Percentiles rank a stretch among this genome's conserved stretches.
Evolutionary conservation across 2,888 invertebrate species (phyloP).

Genomic region (Melikaiella ostensackeni): DNA sequence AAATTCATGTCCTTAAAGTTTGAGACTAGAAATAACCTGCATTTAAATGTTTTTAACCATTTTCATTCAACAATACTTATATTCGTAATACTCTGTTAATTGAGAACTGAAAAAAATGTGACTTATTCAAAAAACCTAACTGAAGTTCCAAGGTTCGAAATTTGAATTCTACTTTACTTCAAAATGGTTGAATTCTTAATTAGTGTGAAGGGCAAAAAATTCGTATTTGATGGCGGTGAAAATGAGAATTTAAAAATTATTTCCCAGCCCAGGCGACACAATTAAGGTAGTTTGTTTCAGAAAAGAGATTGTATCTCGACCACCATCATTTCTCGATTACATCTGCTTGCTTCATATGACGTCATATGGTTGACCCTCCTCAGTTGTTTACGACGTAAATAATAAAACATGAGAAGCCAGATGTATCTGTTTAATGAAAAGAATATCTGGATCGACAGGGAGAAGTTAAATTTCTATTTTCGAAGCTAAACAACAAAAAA

Average conservation of each 20-base stretch:
- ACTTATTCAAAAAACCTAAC: no score
- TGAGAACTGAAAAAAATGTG: no score
- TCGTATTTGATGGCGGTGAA: background rate
- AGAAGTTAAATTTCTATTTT: background rate
- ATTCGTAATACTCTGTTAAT: no score
- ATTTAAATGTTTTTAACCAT: no score
- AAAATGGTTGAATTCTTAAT: background rate
- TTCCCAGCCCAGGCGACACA: background rate
- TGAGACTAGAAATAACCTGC: no score
- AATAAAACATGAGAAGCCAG: constrained; percentile 11
- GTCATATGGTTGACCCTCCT: constrained; percentile 36
- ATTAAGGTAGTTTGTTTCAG: constrained; percentile 7
- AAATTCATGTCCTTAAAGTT: no score
- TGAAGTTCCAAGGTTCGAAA: no score
- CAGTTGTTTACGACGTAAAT: background rate
- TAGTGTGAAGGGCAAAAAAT: background rate
- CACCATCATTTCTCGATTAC: constrained; percentile 18
- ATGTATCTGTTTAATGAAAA: background rate
- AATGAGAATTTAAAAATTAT: background rate
- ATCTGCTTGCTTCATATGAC: constrained; percentile 24
- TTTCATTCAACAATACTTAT: no score
- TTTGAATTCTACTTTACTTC: background rate
- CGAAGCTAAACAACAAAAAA: background rate
- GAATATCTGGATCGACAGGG: background rate
- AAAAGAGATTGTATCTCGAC: constrained; percentile 14